Conservation (phyloP, 2,797 vertebrate species). For the Liparis tanakae region DNA sequence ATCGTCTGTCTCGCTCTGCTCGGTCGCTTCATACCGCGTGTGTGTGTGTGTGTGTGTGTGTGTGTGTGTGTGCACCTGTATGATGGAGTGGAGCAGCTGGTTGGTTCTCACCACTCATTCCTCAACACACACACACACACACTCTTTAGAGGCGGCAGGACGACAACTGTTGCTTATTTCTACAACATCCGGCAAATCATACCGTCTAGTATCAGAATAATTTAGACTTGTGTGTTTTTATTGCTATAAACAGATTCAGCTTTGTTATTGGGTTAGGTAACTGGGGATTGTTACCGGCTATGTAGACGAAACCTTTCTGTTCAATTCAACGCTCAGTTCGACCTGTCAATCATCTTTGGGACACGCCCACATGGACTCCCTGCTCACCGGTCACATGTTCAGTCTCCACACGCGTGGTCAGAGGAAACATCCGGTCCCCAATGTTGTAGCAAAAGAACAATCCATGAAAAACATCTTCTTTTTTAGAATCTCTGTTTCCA, state of each 20-base stretch:
- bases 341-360: not conserved
- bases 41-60: too few species aligned
- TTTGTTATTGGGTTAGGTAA: too few species aligned
- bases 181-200: slow-evolving; percentile 28
- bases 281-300: not conserved
- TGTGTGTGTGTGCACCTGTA: too few species aligned
- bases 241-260: too few species aligned
- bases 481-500: slow-evolving; percentile 65
- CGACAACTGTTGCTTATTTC: slow-evolving; percentile 18
- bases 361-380: not conserved
- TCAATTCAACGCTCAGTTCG: not conserved
- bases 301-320: not conserved
- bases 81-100: slow-evolving; percentile 5
- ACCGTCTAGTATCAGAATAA: not conserved
- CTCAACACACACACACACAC: slow-evolving; percentile 18
- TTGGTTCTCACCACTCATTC: slow-evolving; percentile 4
- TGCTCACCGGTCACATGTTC: not conserved
- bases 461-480: slow-evolving; percentile 19
- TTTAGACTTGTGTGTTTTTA: not conserved
- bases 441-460: slow-evolving; percentile 29
- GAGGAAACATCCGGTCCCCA: slow-evolving; percentile 4
- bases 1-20: too few species aligned
- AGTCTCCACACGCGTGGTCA: not conserved
- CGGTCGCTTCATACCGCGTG: not conserved
- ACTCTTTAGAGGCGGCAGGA: slow-evolving; percentile 16